These are phyloP conservation scores for Anthonomus grandis DNA, from an alignment of 1,140 invertebrate species.

Conservation along the genomic window DNA sequence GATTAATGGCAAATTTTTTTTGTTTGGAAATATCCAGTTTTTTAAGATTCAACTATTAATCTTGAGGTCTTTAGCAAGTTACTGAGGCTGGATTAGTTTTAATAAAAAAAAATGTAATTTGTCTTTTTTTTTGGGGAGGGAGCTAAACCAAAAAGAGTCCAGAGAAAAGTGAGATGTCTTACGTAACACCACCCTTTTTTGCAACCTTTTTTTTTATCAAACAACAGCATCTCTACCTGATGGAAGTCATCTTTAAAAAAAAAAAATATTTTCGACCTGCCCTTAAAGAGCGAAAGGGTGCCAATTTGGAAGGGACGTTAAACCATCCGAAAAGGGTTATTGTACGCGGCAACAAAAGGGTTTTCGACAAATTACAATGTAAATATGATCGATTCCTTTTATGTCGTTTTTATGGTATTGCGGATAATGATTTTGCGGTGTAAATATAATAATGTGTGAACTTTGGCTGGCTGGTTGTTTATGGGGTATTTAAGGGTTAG, in stretches of 20 bases:
- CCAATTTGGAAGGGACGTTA: neutral
- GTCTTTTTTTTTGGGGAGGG: no score
- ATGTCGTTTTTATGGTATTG: constrained; percentile 16
- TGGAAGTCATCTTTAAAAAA: no score
- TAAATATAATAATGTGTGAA: constrained; percentile 19
- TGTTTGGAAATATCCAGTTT: constrained; percentile 16
- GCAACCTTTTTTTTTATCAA: neutral
- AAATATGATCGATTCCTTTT: constrained; percentile 23
- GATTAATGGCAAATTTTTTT: constrained; percentile 24
- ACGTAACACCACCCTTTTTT: constrained; percentile 5
- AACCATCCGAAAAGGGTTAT: constrained; percentile 16
- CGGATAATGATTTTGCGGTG: constrained; percentile 17
- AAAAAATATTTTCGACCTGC: constrained; percentile 1
- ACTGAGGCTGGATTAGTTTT: no score
- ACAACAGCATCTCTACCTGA: neutral
- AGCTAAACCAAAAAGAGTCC: no score
- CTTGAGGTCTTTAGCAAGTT: neutral
- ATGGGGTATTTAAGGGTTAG: no score
- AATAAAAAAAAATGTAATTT: no score
- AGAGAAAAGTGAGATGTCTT: no score
- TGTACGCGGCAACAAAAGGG: constrained; percentile 14
- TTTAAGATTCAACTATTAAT: neutral
- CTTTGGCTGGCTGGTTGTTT: no score
- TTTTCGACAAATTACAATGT: constrained; percentile 19
- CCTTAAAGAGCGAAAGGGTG: constrained; percentile 7